Evolutionary conservation across 2,888 invertebrate genomes (phyloP), one percentile per base, ranked within the genome.

Genomic region (Parnassius mnemosyne): DNA sequence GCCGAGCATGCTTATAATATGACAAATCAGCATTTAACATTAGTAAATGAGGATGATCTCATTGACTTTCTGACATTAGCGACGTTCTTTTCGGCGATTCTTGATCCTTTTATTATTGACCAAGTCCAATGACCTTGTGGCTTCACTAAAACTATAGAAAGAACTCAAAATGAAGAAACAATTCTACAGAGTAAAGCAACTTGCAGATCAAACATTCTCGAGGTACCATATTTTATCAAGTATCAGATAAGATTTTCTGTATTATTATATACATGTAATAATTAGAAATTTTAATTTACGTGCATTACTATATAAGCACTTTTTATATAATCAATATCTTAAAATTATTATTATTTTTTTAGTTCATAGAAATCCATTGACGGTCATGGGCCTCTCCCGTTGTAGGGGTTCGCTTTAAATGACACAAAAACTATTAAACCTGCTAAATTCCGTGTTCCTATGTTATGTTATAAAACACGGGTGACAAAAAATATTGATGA

Each of bases 151-250:
- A 78, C 75, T 71, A 73, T 76, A 72, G 67, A 79, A 79, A 80
- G 73, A 72, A 79, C 76, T 78, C 73, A 92, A 86, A 86, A 96
- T 95, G 95, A 96, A 95, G 94, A 96, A 96, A 90, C 95, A 96
- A 86, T 95, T 96, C 88, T 95, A 96, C 85, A 93, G 96, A 78
- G 97, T 97, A 72, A 97, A 97, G 89, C 97, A 97, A 89, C 94
- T 96, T 69, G 97, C 97, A 71, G 97, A 97, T 92, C 97, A 97
- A 92, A 96, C 96, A 72, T 96, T 97, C 92, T 95, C 96, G 80
- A 95, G 96, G 97, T 86, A 84, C 71, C 66, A 69, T 61, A 3
- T 69, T 69, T 78, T 75, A 79, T 83, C 81, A 65, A 66, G 69
- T 74, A 77, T 75, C 74, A 76, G 89, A 88, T 89, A 89, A 89